phyloP scores from a whole-genome alignment of 2,113 vertebrate genomes.

The Microtus oregoni region DNA sequence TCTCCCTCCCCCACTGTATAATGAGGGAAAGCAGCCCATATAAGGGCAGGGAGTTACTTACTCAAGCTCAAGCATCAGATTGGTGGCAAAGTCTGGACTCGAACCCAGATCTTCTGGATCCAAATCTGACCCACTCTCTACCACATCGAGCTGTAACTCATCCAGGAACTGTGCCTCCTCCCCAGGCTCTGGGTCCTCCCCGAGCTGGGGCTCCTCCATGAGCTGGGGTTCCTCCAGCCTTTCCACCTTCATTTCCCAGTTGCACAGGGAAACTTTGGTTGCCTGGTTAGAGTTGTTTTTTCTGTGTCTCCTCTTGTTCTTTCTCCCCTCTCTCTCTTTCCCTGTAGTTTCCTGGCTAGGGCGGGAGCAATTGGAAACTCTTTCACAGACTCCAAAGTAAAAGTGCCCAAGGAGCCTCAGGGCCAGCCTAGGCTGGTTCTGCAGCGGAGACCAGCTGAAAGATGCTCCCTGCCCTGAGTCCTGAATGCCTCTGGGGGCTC shows the following conservation, averaged over 20 bases:
- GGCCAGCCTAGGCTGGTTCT: conserved; percentile 64
- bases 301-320: background rate
- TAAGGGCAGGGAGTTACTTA: conserved; percentile 68
- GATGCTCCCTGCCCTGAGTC: conserved; percentile 61
- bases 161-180: conserved; percentile 74
- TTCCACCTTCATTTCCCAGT: conserved; percentile 70
- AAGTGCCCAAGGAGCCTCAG: conserved; percentile 57
- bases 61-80: conserved; percentile 80
- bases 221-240: conserved; percentile 70
- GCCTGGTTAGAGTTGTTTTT: background rate
- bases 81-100: conserved; percentile 75
- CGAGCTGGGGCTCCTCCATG: conserved; percentile 54
- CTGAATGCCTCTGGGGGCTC: conserved; percentile 57
- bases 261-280: conserved; percentile 17
- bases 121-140: conserved; percentile 73
- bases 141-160: conserved; percentile 71
- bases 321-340: background rate
- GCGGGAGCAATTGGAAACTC: conserved; percentile 61
- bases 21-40: conserved; percentile 23
- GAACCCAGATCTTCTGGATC: conserved; percentile 76
- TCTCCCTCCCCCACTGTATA: conserved; percentile 46
- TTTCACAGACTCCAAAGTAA: conserved; percentile 66
- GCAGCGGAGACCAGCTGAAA: conserved; percentile 14
- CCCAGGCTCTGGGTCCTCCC: conserved; percentile 62
- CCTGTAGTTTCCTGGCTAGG: conserved; percentile 45